Evolutionary conservation across 2,797 vertebrate genomes (phyloP).

Genomic region (Eupleurogrammus muticus): DNA sequence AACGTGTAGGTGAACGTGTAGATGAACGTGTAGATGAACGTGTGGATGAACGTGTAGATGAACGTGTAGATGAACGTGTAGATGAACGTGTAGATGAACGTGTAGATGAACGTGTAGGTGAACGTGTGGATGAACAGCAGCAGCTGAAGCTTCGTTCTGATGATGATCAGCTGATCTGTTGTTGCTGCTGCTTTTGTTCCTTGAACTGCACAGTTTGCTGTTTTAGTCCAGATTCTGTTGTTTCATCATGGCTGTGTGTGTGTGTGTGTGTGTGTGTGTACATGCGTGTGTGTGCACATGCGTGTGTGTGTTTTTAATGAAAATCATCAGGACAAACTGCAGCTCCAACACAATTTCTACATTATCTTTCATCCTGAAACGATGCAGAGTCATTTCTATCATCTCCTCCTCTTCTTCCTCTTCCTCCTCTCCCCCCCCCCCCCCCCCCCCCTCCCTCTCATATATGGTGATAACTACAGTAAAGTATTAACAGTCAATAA

Average conservation of each 20-base stretch:
- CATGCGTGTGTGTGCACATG: too few species aligned
- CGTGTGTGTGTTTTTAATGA: too few species aligned
- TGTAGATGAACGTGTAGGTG: too few species aligned
- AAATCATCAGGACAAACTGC: constrained; percentile 27
- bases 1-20: too few species aligned
- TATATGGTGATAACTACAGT: constrained; percentile 18
- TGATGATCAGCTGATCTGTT: constrained; percentile 37
- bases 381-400: constrained; percentile 29
- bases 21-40: too few species aligned
- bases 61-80: too few species aligned
- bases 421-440: neutral
- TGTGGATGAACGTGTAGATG: too few species aligned
- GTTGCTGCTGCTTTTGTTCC: constrained; percentile 46
- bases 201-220: constrained; percentile 48
- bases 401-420: neutral
- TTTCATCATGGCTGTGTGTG: constrained; percentile 7
- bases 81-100: too few species aligned
- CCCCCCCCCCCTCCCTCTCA: neutral
- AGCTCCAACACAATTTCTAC: constrained; percentile 26
- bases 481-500: constrained; percentile 45
- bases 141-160: too few species aligned
- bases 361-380: neutral
- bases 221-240: constrained; percentile 36
- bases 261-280: too few species aligned
- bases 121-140: too few species aligned